These are phyloP conservation scores for Thera obeliscata DNA, from an alignment of 2,888 invertebrate species.

Conservation along the genomic window DNA sequence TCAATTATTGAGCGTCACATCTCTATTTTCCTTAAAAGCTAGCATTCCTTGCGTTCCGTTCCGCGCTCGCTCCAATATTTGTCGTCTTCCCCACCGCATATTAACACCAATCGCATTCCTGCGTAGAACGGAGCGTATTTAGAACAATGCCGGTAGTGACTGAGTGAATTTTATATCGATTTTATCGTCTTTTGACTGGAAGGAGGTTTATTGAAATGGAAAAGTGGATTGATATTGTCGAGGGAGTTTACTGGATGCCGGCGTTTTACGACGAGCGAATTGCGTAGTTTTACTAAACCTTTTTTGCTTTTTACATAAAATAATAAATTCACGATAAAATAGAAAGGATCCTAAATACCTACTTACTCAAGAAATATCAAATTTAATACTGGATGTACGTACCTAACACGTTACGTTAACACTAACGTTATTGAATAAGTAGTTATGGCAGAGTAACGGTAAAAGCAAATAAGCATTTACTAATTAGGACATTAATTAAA, in stretches of 20 bases:
- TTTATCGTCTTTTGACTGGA: constrained; percentile 34
- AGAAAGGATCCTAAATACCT: not conserved
- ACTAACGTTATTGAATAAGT: too few species aligned
- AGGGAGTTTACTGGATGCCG: constrained; percentile 11
- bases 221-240: constrained; percentile 26
- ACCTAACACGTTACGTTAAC: too few species aligned
- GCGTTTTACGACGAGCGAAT: constrained; percentile 24
- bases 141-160: constrained; percentile 45
- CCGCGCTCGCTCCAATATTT: constrained; percentile 61
- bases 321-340: not conserved
- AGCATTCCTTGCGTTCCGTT: constrained; percentile 65
- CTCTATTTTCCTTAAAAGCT: constrained; percentile 57
- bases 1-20: constrained; percentile 52
- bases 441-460: not conserved
- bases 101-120: constrained; percentile 59
- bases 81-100: constrained; percentile 57
- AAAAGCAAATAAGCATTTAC: constrained; percentile 6
- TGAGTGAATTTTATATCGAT: constrained; percentile 45
- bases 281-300: constrained; percentile 20
- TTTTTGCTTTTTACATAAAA: constrained; percentile 17
- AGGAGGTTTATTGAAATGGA: constrained; percentile 41
- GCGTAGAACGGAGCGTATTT: constrained; percentile 43
- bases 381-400: not conserved
- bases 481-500: constrained; percentile 12
- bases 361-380: not conserved